phyloP scores from a whole-genome alignment of 2,888 invertebrate species.

The Melinopterus prodromus region DNA sequence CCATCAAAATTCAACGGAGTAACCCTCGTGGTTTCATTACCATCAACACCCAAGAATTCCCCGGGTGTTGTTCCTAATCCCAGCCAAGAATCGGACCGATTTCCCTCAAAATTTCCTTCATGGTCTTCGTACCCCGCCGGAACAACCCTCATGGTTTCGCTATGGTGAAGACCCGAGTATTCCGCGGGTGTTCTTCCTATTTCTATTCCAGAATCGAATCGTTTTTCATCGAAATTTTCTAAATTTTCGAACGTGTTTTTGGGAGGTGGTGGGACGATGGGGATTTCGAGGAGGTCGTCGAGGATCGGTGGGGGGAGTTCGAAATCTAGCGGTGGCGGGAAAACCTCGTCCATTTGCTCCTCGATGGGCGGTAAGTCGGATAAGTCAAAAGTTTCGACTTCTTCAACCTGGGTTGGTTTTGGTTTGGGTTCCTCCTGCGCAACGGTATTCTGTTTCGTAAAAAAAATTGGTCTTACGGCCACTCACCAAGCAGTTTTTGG shows the following conservation, averaged over 20 bases:
- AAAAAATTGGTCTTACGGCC: background rate
- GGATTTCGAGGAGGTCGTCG: conserved; percentile 11
- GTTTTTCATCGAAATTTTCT: background rate
- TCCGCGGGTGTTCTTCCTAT: background rate
- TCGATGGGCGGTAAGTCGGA: background rate
- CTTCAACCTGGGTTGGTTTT: background rate
- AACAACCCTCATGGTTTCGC: background rate
- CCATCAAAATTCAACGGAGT: background rate
- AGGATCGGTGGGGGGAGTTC: conserved; percentile 28
- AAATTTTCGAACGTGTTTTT: background rate
- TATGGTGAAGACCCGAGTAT: background rate
- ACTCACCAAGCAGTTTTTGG: background rate
- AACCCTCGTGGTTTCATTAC: background rate
- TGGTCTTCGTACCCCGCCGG: background rate
- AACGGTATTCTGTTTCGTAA: background rate
- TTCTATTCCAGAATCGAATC: background rate
- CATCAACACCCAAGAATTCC: background rate
- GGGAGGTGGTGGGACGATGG: conserved; percentile 31
- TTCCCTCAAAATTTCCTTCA: background rate
- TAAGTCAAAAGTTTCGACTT: conserved; percentile 8
- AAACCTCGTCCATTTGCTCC: conserved; percentile 15
- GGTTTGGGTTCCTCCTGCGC: background rate
- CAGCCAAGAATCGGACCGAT: background rate
- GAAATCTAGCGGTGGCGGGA: conserved; percentile 40
- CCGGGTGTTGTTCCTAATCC: background rate